Evolutionary conservation across 2,113 vertebrate species (phyloP).

Genomic region (Neopipo cinnamomea): DNA sequence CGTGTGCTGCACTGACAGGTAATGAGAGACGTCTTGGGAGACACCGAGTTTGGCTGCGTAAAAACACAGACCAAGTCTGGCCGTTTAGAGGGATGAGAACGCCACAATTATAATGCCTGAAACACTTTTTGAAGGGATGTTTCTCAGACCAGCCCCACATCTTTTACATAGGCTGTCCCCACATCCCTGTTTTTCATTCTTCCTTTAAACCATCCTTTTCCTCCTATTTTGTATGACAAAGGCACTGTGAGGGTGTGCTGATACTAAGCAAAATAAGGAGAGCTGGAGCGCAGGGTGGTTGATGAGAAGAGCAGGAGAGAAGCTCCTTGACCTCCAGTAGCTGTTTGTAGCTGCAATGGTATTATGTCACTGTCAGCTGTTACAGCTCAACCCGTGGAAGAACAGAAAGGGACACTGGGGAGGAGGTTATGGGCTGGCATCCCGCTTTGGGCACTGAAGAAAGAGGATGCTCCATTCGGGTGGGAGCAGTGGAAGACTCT

Average conservation of each 20-base stretch:
- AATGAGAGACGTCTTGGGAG: neutral
- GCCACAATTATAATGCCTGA: neutral
- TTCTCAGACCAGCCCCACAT: neutral
- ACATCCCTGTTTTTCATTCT: neutral
- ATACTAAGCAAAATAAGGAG: neutral
- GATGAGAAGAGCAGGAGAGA: neutral
- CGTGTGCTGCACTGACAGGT: fast-evolving
- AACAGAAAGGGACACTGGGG: neutral
- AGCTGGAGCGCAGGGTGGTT: neutral
- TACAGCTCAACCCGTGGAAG: neutral
- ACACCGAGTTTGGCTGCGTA: neutral
- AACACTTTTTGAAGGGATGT: neutral
- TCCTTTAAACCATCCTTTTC: neutral
- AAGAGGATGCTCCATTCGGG: neutral
- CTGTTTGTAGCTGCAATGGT: neutral
- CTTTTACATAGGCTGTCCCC: neutral
- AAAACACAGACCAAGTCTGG: neutral
- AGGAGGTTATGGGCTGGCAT: neutral
- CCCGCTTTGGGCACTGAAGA: neutral
- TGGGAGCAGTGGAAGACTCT: neutral
- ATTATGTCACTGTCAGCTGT: neutral
- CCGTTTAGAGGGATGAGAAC: neutral
- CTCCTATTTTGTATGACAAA: neutral
- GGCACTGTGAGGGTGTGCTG: neutral
- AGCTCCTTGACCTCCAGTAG: neutral